phyloP scores from a whole-genome alignment of 53 echinoderm and acorn worm species.

The Apostichopus leukothele region DNA sequence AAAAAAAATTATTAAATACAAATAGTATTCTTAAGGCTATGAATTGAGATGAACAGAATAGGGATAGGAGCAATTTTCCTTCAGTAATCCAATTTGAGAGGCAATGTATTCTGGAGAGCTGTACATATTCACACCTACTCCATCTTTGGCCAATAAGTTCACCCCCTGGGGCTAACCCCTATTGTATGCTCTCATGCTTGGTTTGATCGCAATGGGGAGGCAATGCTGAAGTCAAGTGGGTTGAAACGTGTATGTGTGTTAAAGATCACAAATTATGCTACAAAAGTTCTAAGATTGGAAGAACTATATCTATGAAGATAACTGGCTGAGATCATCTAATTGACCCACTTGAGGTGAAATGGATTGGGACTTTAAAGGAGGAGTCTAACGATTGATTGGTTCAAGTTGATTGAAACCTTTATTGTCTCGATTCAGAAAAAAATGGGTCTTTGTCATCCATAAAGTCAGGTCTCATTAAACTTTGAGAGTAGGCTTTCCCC shows the following conservation, averaged over 20 bases:
- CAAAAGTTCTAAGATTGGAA: not conserved
- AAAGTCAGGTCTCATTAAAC: no score
- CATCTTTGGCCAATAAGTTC: not conserved
- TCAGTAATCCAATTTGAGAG: no score
- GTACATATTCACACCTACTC: not conserved
- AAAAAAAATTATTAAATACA: no score
- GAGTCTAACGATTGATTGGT: not conserved
- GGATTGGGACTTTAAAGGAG: not conserved
- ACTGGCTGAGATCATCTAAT: not conserved
- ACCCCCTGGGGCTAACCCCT: constrained; percentile 35
- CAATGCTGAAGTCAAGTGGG: constrained; percentile 27
- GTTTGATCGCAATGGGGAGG: constrained; percentile 34
- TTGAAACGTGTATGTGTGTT: not conserved
- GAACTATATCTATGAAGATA: not conserved
- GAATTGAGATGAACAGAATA: no score
- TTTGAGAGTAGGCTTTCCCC: no score
- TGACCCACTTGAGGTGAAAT: constrained; percentile 14
- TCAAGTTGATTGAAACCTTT: no score
- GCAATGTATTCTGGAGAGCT: not conserved
- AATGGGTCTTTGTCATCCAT: no score
- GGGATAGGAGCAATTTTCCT: no score
- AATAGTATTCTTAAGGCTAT: no score
- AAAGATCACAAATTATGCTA: constrained; percentile 23
- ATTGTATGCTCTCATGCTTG: constrained; percentile 23
- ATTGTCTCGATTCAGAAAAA: no score